Conservation (phyloP, 2,888 invertebrate genomes). For the Trypoxylon attenuatum region DNA sequence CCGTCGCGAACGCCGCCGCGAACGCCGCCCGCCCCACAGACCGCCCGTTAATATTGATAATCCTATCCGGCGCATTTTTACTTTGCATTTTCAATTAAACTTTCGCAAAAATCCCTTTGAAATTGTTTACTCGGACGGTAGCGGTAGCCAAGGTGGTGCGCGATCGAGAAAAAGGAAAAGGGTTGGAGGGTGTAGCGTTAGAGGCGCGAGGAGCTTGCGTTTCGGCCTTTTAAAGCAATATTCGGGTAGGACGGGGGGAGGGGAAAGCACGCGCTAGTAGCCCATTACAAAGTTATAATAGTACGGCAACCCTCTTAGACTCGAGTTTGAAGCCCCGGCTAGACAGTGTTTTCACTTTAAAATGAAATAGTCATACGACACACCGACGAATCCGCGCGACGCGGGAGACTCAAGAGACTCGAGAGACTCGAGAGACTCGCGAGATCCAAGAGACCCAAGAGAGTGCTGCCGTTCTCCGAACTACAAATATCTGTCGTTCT, state of each 20-base stretch:
- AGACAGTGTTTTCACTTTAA: conserved; percentile 45
- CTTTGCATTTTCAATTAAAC: no score
- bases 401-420: no score
- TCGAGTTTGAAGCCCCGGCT: conserved; percentile 28
- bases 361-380: conserved; percentile 43
- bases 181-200: not conserved
- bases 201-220: conserved; percentile 25
- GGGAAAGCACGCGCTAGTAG: conserved; percentile 47
- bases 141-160: not conserved
- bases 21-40: not conserved
- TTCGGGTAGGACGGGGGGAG: no score
- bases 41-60: not conserved
- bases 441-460: no score
- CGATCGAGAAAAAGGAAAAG: not conserved
- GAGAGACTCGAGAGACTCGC: no score
- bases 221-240: conserved; percentile 45
- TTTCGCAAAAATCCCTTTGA: not conserved
- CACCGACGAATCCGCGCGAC: not conserved
- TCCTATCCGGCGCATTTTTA: no score
- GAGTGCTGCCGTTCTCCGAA: no score
- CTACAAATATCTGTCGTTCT: no score
- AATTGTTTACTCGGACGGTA: not conserved
- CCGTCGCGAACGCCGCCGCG: no score
- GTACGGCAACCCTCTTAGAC: conserved; percentile 43
- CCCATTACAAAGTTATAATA: conserved; percentile 53